These are phyloP conservation scores for Gavia stellata DNA, from an alignment of 2,113 vertebrate species.

Conservation along the genomic window DNA sequence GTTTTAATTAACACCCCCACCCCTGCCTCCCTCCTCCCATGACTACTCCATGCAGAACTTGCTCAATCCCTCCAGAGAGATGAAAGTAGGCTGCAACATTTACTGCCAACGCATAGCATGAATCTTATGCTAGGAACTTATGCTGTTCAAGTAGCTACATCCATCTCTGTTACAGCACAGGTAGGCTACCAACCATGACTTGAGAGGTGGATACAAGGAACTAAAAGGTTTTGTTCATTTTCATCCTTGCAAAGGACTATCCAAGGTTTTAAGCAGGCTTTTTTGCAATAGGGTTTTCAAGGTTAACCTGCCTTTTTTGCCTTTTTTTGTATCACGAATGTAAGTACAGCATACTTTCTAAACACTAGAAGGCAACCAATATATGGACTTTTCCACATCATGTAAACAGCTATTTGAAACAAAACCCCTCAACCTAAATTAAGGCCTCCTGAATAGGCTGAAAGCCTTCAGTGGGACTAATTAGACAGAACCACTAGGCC, in stretches of 20 bases:
- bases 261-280: background rate
- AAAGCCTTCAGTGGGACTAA: constrained; percentile 58
- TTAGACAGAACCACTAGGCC: constrained; percentile 49
- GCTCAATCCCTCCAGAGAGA: background rate
- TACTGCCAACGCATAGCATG: background rate
- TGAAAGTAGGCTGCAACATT: background rate
- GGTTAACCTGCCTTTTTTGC: background rate
- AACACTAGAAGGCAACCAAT: background rate
- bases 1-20: background rate
- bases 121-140: background rate
- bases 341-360: background rate
- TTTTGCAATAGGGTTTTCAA: background rate
- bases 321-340: background rate
- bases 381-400: background rate
- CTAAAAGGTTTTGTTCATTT: background rate
- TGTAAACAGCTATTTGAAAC: constrained; percentile 24
- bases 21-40: background rate
- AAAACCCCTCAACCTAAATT: constrained; percentile 26
- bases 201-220: background rate
- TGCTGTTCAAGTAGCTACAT: background rate
- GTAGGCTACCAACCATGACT: background rate
- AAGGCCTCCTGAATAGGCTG: constrained; percentile 22
- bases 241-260: background rate
- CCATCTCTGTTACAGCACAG: background rate
- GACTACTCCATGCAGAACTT: background rate